phyloP scores from a whole-genome alignment of 2,797 vertebrate genomes.

The Lagodon rhomboides region DNA sequence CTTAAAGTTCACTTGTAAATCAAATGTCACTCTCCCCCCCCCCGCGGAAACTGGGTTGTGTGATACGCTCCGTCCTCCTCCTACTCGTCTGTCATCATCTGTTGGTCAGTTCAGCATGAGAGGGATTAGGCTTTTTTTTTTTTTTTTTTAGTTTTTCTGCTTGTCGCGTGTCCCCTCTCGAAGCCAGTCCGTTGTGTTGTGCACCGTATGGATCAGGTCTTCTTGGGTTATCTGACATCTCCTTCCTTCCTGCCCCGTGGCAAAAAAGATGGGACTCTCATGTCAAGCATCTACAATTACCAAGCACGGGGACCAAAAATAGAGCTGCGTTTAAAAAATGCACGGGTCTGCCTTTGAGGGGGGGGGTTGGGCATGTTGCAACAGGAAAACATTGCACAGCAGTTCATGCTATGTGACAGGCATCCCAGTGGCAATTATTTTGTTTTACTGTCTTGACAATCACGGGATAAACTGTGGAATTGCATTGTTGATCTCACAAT shows the following conservation, averaged over 20 bases:
- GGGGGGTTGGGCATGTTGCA: not conserved
- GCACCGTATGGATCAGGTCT: conserved; percentile 25
- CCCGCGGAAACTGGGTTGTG: not conserved
- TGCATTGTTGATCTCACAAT: not conserved
- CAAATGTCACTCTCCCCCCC: not conserved
- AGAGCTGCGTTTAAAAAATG: not conserved
- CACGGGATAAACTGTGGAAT: not conserved
- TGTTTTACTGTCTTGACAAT: not conserved
- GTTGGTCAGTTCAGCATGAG: not conserved
- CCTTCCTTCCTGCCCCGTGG: conserved; percentile 28
- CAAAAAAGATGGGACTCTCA: conserved; percentile 20
- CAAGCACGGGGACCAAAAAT: conserved; percentile 6
- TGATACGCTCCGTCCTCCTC: not conserved
- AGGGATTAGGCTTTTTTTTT: conserved; percentile 5
- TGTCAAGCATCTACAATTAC: conserved; percentile 30
- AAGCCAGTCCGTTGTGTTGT: conserved; percentile 29
- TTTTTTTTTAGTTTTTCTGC: not conserved
- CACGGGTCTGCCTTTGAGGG: not conserved
- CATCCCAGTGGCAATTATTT: not conserved
- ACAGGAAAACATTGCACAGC: not conserved
- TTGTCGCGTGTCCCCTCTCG: not conserved
- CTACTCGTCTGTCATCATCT: not conserved
- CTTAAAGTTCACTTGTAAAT: not conserved
- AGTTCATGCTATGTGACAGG: not conserved
- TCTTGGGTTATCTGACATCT: conserved; percentile 28